Evolutionary conservation across 2,113 vertebrate genomes (phyloP).

Genomic region (Mesocricetus auratus): DNA sequence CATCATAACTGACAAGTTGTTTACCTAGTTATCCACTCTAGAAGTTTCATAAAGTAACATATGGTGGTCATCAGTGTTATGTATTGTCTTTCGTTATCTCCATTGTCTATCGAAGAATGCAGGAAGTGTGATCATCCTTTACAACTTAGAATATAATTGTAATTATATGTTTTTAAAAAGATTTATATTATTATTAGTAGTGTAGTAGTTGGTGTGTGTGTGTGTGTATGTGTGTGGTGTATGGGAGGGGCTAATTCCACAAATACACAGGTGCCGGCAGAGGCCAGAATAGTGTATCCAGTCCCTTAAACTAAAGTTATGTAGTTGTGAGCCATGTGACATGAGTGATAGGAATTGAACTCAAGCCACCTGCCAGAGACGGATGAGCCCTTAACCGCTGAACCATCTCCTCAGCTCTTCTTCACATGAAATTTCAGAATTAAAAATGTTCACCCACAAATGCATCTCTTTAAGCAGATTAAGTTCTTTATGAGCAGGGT

Average conservation of each 20-base stretch:
- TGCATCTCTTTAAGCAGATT: not conserved
- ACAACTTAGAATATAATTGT: not conserved
- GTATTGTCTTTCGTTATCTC: not conserved
- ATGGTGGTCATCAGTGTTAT: not conserved
- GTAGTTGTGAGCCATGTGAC: not conserved
- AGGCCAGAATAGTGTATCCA: not conserved
- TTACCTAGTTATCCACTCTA: not conserved
- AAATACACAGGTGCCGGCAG: not conserved
- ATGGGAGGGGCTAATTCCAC: not conserved
- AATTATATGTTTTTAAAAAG: not conserved
- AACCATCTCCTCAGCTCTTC: not conserved
- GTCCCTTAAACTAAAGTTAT: not conserved
- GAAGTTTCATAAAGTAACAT: not conserved
- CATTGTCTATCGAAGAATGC: not conserved
- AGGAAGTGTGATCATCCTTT: not conserved
- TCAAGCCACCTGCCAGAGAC: not conserved
- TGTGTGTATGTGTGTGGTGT: not conserved
- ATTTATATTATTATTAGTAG: not conserved
- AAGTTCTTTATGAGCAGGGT: not conserved
- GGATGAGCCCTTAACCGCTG: not conserved
- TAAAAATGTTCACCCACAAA: not conserved
- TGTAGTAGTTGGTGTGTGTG: not conserved
- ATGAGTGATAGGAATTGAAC: not conserved
- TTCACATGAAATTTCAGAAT: not conserved
- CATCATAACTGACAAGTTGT: not conserved